A percentile compares a stretch with the other conserved stretches of the same genome.
phyloP scores from a whole-genome alignment of 2,797 vertebrate genomes.

The Steatocranus sp. region DNA sequence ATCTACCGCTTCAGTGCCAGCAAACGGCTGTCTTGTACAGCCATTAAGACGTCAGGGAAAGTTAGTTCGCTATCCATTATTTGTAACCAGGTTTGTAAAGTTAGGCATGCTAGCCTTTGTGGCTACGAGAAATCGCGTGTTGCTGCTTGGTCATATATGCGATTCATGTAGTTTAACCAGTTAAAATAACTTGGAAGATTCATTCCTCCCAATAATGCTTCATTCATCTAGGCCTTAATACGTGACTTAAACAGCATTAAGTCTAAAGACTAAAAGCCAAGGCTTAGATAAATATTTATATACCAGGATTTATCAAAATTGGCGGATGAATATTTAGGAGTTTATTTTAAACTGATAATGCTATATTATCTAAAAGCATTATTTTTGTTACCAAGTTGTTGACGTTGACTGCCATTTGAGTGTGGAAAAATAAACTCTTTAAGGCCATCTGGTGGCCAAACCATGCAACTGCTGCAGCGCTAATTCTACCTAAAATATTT shows the following conservation, averaged over 20 bases:
- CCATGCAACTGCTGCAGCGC: background rate
- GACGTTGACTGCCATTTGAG: background rate
- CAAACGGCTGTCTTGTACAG: background rate
- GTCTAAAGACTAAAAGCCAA: background rate
- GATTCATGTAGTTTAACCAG: background rate
- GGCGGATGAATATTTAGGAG: background rate
- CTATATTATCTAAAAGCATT: background rate
- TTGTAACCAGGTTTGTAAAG: background rate
- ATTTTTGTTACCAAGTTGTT: background rate
- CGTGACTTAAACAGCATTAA: background rate
- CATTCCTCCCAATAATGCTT: background rate
- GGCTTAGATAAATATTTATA: background rate
- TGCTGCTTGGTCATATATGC: background rate
- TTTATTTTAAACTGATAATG: background rate
- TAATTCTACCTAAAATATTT: background rate
- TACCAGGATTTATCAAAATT: background rate
- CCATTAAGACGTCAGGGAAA: background rate
- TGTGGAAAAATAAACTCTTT: background rate
- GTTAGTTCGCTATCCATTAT: background rate
- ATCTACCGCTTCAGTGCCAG: background rate
- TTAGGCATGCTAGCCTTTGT: background rate
- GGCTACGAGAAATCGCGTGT: background rate
- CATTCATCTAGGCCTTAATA: background rate
- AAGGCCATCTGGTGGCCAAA: conserved; percentile 14
- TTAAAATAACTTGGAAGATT: background rate